These are phyloP conservation scores for Campoplex capitator DNA, from an alignment of 2,888 invertebrate species.

Conservation along the genomic window DNA sequence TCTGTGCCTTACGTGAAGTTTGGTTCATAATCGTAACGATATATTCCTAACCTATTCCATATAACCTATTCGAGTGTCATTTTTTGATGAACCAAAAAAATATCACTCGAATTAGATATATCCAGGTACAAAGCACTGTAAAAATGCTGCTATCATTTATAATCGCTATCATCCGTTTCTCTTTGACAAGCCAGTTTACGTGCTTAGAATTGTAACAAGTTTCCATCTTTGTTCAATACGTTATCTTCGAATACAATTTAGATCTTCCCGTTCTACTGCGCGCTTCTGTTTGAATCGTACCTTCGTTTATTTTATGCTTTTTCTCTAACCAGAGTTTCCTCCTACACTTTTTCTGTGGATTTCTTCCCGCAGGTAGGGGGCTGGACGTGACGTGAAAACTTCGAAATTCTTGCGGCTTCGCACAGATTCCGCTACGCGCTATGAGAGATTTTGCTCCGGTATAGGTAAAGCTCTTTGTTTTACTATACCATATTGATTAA, in stretches of 20 bases:
- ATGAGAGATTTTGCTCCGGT: slow-evolving; percentile 37
- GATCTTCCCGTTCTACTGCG: slow-evolving; percentile 5
- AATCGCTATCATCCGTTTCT: slow-evolving; percentile 50
- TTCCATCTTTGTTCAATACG: slow-evolving; percentile 46
- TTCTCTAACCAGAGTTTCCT: slow-evolving; percentile 66
- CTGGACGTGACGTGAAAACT: slow-evolving; percentile 76
- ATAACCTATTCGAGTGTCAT: too few relatives aligned
- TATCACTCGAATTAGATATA: background rate
- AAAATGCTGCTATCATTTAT: slow-evolving; percentile 15
- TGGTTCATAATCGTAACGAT: too few relatives aligned
- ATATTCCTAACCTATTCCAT: too few relatives aligned
- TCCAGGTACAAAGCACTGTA: background rate
- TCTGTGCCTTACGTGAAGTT: too few relatives aligned
- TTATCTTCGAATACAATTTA: slow-evolving; percentile 41
- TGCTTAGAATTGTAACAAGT: slow-evolving; percentile 53
- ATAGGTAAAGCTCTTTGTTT: slow-evolving; percentile 33
- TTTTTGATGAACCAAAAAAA: background rate
- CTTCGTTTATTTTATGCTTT: slow-evolving; percentile 70
- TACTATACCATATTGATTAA: slow-evolving; percentile 1
- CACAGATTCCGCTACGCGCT: background rate
- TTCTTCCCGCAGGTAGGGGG: too few relatives aligned
- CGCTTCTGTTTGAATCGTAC: slow-evolving; percentile 7
- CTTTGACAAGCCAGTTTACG: slow-evolving; percentile 59
- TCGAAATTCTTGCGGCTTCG: slow-evolving; percentile 61
- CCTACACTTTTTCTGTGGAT: slow-evolving; percentile 45